Evolutionary conservation across 2,113 vertebrate genomes (phyloP).

Genomic region (Machaerirhynchus nigripectus): DNA sequence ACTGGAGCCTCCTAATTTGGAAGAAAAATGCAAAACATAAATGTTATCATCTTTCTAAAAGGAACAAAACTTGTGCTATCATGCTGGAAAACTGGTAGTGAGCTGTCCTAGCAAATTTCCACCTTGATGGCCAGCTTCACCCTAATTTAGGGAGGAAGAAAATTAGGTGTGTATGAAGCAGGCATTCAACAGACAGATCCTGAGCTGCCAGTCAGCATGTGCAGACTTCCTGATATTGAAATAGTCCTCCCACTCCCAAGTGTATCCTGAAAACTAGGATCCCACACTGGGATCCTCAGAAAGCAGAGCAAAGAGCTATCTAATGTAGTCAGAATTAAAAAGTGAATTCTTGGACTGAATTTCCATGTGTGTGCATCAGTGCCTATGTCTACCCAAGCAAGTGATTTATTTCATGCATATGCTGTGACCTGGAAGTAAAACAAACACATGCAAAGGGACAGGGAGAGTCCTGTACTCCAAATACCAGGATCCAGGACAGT

Average conservation of each 20-base stretch:
- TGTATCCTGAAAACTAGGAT: neutral
- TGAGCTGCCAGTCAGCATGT: neutral
- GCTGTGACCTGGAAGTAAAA: neutral
- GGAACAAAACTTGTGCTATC: neutral
- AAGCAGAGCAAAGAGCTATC: neutral
- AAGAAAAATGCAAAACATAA: neutral
- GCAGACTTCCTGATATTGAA: fast-evolving
- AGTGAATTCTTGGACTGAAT: neutral
- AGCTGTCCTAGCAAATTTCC: neutral
- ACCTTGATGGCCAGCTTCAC: neutral
- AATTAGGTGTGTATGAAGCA: neutral
- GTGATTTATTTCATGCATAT: neutral
- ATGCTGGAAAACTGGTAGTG: neutral
- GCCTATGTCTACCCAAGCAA: neutral
- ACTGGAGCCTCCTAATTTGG: neutral
- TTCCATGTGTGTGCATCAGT: neutral
- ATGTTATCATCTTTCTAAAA: neutral
- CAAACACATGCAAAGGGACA: neutral
- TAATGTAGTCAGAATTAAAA: neutral
- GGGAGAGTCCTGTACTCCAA: neutral
- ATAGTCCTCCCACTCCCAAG: neutral
- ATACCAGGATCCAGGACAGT: neutral
- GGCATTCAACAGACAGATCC: neutral
- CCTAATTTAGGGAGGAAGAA: neutral
- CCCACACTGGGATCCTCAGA: neutral